Percentiles rank a stretch among this genome's conserved stretches.
Evolutionary conservation across 1,140 invertebrate genomes (phyloP).

Genomic region (Caerostris extrusa): DNA sequence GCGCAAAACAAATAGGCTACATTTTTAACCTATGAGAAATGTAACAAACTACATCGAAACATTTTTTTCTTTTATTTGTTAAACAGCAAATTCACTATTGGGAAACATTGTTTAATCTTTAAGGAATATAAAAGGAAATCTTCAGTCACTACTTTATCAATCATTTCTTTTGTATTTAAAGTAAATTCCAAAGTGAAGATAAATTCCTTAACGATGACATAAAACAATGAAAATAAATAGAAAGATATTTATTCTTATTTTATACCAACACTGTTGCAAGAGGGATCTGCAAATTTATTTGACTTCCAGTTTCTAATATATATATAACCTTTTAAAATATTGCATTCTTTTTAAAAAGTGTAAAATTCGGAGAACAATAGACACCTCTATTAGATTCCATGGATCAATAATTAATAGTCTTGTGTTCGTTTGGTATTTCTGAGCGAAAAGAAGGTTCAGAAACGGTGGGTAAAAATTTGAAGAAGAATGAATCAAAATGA

Average conservation of each 20-base stretch:
- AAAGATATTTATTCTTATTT: background rate
- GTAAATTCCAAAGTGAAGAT: background rate
- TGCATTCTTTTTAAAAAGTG: background rate
- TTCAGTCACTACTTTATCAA: background rate
- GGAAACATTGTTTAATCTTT: too few relatives aligned
- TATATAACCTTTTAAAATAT: background rate
- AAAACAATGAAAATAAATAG: background rate
- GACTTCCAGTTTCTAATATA: background rate
- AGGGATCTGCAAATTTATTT: background rate
- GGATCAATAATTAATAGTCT: background rate
- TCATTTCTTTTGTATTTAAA: background rate
- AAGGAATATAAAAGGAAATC: background rate
- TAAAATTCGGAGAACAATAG: background rate
- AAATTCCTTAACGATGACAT: background rate
- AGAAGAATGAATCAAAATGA: background rate
- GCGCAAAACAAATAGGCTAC: too few relatives aligned
- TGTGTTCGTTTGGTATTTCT: background rate
- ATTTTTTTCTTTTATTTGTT: too few relatives aligned
- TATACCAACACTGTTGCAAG: background rate
- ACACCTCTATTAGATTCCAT: background rate
- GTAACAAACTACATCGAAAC: too few relatives aligned
- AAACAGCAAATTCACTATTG: too few relatives aligned
- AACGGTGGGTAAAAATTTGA: background rate
- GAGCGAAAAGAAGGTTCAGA: background rate
- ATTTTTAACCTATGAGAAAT: too few relatives aligned